Evolutionary conservation across 2,888 invertebrate species (phyloP).

Genomic region (Macaria liturata): DNA sequence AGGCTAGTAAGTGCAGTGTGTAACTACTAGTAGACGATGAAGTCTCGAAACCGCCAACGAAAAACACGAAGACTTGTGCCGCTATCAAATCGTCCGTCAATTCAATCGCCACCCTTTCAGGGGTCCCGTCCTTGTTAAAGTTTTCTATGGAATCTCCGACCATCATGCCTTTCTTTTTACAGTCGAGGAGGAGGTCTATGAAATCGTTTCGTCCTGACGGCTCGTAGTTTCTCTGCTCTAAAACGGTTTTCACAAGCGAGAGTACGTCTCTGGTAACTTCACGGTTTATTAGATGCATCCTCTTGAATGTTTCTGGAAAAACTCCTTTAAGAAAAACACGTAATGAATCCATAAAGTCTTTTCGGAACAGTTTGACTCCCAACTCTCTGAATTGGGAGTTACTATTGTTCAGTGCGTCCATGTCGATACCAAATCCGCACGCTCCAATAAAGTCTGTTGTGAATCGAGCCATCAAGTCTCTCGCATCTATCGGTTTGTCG

Average conservation of each 20-base stretch:
- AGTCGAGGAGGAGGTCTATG: conserved; percentile 40
- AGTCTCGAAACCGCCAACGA: conserved; percentile 57
- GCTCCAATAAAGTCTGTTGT: neutral
- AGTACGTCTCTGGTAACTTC: neutral
- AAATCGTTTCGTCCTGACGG: conserved; percentile 35
- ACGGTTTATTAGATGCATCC: neutral
- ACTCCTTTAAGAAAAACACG: neutral
- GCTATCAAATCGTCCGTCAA: neutral
- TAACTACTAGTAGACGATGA: conserved; percentile 39
- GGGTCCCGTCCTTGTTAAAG: neutral
- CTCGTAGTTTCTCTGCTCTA: neutral
- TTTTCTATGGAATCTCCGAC: neutral
- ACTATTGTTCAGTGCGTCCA: neutral
- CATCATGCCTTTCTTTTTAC: conserved; percentile 38
- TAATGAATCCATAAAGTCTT: neutral
- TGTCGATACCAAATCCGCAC: neutral
- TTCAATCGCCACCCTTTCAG: neutral
- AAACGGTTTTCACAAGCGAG: neutral
- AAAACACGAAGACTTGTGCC: conserved; percentile 34
- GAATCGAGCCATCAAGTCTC: neutral
- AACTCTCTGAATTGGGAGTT: neutral
- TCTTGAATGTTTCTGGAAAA: neutral
- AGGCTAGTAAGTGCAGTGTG: neutral
- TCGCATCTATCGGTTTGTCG: neutral
- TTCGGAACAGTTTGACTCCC: neutral